phyloP scores from a whole-genome alignment of 2,797 vertebrate genomes.

The Falco concolor region DNA sequence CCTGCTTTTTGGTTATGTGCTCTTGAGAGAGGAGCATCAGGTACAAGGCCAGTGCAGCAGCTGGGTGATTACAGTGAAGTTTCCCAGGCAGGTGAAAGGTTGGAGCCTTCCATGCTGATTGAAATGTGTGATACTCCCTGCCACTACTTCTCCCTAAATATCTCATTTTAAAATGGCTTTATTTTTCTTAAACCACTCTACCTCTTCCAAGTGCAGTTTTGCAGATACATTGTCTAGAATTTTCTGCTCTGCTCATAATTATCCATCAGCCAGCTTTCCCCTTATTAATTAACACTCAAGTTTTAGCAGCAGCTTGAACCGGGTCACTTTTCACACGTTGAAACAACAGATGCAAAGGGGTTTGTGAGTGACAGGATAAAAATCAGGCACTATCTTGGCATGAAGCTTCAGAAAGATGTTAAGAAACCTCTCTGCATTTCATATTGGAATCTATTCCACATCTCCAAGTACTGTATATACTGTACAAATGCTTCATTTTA shows the following conservation, averaged over 20 bases:
- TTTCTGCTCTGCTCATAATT: slow-evolving; percentile 44
- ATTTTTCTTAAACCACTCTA: not conserved
- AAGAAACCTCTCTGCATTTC: slow-evolving; percentile 62
- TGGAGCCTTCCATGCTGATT: not conserved
- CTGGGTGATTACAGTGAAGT: not conserved
- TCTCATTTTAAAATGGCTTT: not conserved
- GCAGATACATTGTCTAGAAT: slow-evolving; percentile 36
- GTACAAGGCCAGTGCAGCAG: not conserved
- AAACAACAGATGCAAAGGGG: slow-evolving; percentile 66
- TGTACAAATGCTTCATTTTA: slow-evolving; percentile 68
- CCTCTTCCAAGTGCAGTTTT: not conserved
- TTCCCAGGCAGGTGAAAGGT: not conserved
- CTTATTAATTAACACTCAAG: slow-evolving; percentile 68
- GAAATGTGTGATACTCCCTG: not conserved
- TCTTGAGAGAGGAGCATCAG: not conserved
- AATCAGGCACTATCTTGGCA: slow-evolving; percentile 68
- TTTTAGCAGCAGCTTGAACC: slow-evolving; percentile 67
- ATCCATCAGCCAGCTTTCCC: slow-evolving; percentile 39
- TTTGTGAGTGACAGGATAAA: slow-evolving; percentile 69
- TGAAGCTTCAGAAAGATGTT: slow-evolving; percentile 60
- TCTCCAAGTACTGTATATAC: slow-evolving; percentile 60
- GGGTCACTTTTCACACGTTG: slow-evolving; percentile 63
- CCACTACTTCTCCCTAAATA: not conserved
- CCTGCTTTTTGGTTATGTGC: not conserved
- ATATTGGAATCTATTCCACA: slow-evolving; percentile 56